Percentiles rank a stretch among this genome's conserved stretches.
phyloP scores from a whole-genome alignment of 2,888 invertebrate genomes.

The Agrotis puta region DNA sequence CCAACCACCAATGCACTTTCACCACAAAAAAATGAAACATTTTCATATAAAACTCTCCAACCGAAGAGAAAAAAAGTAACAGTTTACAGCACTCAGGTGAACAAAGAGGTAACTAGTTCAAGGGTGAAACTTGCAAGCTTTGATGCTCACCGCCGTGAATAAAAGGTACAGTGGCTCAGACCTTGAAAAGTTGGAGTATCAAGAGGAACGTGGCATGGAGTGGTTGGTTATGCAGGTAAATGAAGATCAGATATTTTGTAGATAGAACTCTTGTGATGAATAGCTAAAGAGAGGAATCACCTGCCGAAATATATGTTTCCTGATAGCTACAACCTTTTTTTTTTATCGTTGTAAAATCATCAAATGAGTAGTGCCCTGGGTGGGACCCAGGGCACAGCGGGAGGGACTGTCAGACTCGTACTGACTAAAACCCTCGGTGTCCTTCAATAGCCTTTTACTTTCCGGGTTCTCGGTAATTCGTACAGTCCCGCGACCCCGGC shows the following conservation, averaged over 20 bases:
- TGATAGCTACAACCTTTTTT: too few species aligned
- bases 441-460: too few species aligned
- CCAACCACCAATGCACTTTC: not conserved
- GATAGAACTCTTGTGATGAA: too few species aligned
- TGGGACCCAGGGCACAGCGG: too few species aligned
- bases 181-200: constrained; percentile 34
- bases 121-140: constrained; percentile 45
- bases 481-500: too few species aligned
- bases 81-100: constrained; percentile 45
- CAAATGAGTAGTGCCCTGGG: too few species aligned
- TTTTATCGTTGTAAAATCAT: too few species aligned
- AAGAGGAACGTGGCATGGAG: not conserved
- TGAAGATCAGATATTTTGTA: not conserved
- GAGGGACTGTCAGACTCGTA: too few species aligned
- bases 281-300: too few species aligned
- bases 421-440: too few species aligned
- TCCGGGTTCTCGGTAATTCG: too few species aligned
- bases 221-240: not conserved
- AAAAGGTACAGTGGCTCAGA: constrained; percentile 34
- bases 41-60: constrained; percentile 28
- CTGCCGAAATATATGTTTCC: too few species aligned
- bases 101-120: constrained; percentile 60
- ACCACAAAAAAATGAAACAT: constrained; percentile 23
- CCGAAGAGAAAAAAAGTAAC: constrained; percentile 26
- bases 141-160: constrained; percentile 38